A percentile compares a stretch with the other conserved stretches of the same genome.
Conservation (phyloP, 2,888 invertebrate species). For the Microplitis manilae region DNA sequence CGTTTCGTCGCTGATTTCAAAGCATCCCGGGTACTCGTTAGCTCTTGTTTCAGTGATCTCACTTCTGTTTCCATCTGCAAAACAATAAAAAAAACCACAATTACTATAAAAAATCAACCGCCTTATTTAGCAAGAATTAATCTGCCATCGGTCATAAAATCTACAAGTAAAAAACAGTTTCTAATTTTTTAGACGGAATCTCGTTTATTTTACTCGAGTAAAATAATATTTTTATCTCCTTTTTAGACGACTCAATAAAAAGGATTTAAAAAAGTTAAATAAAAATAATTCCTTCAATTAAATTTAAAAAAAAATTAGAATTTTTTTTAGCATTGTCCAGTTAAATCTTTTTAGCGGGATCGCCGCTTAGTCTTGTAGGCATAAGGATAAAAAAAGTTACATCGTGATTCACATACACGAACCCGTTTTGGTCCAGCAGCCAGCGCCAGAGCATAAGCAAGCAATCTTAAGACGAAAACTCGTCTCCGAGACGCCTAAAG, state of each 20-base stretch:
- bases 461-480: slow-evolving; percentile 33
- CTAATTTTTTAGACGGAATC: too few relatives aligned
- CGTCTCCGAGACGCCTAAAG: slow-evolving; percentile 42
- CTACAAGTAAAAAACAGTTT: too few relatives aligned
- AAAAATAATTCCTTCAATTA: neutral
- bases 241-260: neutral
- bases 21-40: slow-evolving; percentile 79
- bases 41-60: slow-evolving; percentile 73
- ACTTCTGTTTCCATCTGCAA: slow-evolving; percentile 80
- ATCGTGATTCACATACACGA: slow-evolving; percentile 42
- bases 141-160: too few relatives aligned
- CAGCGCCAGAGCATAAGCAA: slow-evolving; percentile 24
- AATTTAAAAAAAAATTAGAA: neutral
- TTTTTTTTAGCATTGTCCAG: neutral
- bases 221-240: too few relatives aligned
- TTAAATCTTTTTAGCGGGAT: neutral
- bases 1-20: slow-evolving; percentile 78
- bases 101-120: neutral
- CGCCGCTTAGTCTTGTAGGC: neutral
- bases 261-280: neutral
- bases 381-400: slow-evolving; percentile 30
- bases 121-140: too few relatives aligned
- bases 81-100: slow-evolving; percentile 30
- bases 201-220: too few relatives aligned
- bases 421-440: slow-evolving; percentile 41